Evolutionary conservation across 1,140 invertebrate species (phyloP).

Genomic region (Nomia melanderi): DNA sequence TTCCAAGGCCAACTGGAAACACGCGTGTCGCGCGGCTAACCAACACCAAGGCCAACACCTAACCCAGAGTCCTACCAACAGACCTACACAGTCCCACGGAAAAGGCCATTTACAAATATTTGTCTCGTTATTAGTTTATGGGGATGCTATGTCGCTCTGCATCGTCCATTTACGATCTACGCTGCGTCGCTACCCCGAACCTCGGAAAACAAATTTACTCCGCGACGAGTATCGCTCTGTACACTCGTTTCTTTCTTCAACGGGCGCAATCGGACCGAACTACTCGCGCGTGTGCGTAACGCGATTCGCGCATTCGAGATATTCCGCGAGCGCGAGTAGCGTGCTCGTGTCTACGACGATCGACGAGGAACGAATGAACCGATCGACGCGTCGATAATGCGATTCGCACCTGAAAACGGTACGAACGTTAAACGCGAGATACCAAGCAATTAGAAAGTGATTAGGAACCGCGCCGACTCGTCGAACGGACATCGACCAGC

Average conservation of each 20-base stretch:
- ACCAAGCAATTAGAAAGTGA: too few species aligned
- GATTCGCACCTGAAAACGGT: too few species aligned
- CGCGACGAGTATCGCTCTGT: neutral
- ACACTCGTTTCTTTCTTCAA: neutral
- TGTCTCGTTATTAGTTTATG: slow-evolving; percentile 72
- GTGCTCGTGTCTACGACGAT: too few species aligned
- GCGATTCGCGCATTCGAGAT: too few species aligned
- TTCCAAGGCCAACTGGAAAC: too few species aligned
- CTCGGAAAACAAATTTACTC: neutral
- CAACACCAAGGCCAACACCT: too few species aligned
- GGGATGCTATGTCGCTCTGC: slow-evolving; percentile 49
- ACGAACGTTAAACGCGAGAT: too few species aligned
- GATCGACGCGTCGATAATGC: too few species aligned
- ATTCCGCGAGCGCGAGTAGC: too few species aligned
- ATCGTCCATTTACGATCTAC: slow-evolving; percentile 62
- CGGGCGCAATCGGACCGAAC: neutral
- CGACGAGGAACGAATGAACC: too few species aligned
- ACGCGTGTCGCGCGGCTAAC: neutral
- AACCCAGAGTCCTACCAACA: too few species aligned
- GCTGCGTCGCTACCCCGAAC: neutral
- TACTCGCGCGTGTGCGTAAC: too few species aligned
- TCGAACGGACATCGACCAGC: neutral
- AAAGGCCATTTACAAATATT: slow-evolving; percentile 66
- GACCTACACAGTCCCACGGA: neutral
- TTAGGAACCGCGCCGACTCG: neutral